A percentile compares a stretch with the other conserved stretches of the same genome.
These are phyloP conservation scores for Rhynchopsitta pachyrhyncha DNA, from an alignment of 2,113 vertebrate species.

Conservation along the genomic window DNA sequence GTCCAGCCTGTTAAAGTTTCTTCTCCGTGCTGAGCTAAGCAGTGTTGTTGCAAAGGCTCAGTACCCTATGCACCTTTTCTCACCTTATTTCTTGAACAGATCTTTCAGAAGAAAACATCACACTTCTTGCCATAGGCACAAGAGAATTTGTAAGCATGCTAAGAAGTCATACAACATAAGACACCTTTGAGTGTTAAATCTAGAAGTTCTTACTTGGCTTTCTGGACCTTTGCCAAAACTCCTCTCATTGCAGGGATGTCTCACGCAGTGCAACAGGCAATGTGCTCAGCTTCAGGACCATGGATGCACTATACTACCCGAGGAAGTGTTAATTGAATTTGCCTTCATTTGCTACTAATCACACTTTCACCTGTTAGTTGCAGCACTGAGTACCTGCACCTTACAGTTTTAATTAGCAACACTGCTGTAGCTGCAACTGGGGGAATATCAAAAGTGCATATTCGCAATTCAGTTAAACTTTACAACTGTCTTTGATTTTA, in stretches of 20 bases:
- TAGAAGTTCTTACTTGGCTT: background rate
- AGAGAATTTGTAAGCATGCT: background rate
- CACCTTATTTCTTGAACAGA: background rate
- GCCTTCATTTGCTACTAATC: slow-evolving; percentile 48
- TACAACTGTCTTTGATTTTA: background rate
- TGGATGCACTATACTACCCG: background rate
- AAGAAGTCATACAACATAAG: background rate
- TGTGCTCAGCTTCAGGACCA: background rate
- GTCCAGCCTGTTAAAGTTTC: background rate
- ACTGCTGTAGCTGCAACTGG: background rate
- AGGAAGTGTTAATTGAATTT: slow-evolving; percentile 55
- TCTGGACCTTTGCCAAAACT: background rate
- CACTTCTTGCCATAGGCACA: background rate
- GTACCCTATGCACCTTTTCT: fast-evolving
- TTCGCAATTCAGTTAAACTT: slow-evolving; percentile 7
- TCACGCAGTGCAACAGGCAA: background rate
- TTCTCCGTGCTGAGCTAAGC: background rate
- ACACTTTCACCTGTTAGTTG: slow-evolving; percentile 34
- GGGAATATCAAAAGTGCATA: slow-evolving; percentile 34
- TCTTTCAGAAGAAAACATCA: background rate
- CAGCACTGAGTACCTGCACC: slow-evolving; percentile 5
- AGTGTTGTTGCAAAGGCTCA: background rate
- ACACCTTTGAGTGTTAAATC: background rate
- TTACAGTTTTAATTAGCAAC: slow-evolving; percentile 45
- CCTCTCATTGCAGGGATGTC: background rate